Evolutionary conservation across 2,888 invertebrate genomes (phyloP), one percentile per base, ranked within the genome.

Genomic region (Caradrina clavipalpis): DNA sequence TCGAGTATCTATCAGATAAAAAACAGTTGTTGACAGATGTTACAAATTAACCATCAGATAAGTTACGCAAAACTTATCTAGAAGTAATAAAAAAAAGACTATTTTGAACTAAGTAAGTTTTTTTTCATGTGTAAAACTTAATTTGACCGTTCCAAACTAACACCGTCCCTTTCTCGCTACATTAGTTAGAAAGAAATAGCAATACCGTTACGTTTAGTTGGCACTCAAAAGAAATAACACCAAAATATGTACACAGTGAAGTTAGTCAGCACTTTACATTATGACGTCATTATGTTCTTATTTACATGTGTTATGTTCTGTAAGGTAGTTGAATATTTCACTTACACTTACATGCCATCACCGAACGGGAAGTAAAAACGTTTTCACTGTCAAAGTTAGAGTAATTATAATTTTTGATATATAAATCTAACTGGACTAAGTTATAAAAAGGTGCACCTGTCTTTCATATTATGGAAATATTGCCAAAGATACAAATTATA

Each of bases 341-440:
- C 79, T 73, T 49, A 66, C 82, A 80, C 78, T 73, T 74, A 81
- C 84, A 83, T 82, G 83, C 83, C 83, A 83, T 84, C 83, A 83
- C 83, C 84, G 50, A 61, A 74, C 60, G 54, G 60, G 47, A 55
- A 8, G 64, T 69, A 73, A 70, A 73, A 78, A 78, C 75, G 82
- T 76, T 73, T 79, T 61, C 74, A 72, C 39, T 69, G 70, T 3
- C 45, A 45, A 42, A 42, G 42, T 42, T 6, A 6, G 17, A 4
- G 45, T 15, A 17, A 17, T 15, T 35, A 35, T 35, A 35, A 35
- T 35, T 35, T 35, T 35, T 7, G 26, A 8, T 35, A 35, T 35
- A 5, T 6, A 8, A 35, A 35, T 6, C 35, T 35, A 35, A 35
- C 35, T 35, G 35, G 1, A 35, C 3, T 35, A 35, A 35, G 6